Percentiles rank a stretch among this genome's conserved stretches.
phyloP scores from a whole-genome alignment of 2,888 invertebrate genomes.

The Pristionchus japonicus region DNA sequence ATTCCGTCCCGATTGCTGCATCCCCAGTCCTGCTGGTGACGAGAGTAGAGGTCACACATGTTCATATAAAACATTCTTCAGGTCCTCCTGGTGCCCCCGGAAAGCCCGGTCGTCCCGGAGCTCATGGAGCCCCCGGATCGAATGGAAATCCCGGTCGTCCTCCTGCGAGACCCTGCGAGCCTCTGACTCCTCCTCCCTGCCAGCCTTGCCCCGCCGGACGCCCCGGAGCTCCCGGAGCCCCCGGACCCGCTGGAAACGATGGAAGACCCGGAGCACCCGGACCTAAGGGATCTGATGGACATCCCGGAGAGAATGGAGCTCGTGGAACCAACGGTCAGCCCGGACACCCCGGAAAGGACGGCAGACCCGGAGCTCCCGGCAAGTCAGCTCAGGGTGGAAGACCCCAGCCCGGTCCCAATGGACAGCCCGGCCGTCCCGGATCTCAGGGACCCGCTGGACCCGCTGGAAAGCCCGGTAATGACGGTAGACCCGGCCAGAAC shows the following conservation, averaged over 20 bases:
- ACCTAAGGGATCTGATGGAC: slow-evolving; percentile 12
- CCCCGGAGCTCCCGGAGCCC: too few species aligned
- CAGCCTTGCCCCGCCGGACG: slow-evolving; percentile 27
- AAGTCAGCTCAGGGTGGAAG: background rate
- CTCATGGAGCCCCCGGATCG: background rate
- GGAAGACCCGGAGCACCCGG: slow-evolving; percentile 43
- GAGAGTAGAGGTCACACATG: too few species aligned
- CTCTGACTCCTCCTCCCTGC: slow-evolving; percentile 41
- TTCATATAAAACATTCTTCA: too few species aligned
- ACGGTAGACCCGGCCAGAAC: slow-evolving; percentile 8
- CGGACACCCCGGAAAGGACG: slow-evolving; percentile 37
- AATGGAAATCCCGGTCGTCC: slow-evolving; percentile 38
- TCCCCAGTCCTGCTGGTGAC: background rate
- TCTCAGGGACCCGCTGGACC: slow-evolving; percentile 20
- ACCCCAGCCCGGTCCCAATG: slow-evolving; percentile 11
- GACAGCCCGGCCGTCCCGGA: too few species aligned
- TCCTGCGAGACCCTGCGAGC: background rate
- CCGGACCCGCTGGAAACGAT: too few species aligned
- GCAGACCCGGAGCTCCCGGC: slow-evolving; percentile 39
- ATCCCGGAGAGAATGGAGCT: slow-evolving; percentile 20
- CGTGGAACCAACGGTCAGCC: background rate
- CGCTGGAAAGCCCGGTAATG: slow-evolving; percentile 13
- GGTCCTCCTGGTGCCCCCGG: background rate
- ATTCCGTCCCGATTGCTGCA: slow-evolving; percentile 8
- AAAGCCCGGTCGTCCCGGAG: background rate